Evolutionary conservation across 1,140 invertebrate genomes (phyloP).

Genomic region (Euura saliciscinereae): DNA sequence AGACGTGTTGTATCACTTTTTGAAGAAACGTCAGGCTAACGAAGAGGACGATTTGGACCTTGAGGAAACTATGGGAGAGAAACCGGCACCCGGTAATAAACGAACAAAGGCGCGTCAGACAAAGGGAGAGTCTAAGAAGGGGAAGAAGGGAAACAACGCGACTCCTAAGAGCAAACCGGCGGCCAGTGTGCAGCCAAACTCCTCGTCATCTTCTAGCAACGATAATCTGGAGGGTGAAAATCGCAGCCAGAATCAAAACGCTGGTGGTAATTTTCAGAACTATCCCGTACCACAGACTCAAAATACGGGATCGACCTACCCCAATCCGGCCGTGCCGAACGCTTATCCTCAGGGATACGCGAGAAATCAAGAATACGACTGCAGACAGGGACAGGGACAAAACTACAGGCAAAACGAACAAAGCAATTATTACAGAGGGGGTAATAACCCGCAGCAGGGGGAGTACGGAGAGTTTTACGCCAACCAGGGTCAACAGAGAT

Average conservation of each 20-base stretch:
- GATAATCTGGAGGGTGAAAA: slow-evolving; percentile 35
- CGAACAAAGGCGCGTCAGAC: slow-evolving; percentile 48
- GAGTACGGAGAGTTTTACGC: slow-evolving; percentile 52
- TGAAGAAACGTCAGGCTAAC: slow-evolving; percentile 80
- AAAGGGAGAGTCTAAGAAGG: slow-evolving; percentile 54
- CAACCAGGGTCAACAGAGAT: slow-evolving; percentile 47
- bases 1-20: slow-evolving; percentile 92
- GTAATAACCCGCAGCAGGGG: slow-evolving; percentile 36
- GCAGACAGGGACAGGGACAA: slow-evolving; percentile 21
- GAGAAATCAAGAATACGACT: neutral
- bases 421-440: slow-evolving; percentile 45
- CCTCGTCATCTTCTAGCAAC: slow-evolving; percentile 42
- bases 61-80: slow-evolving; percentile 67
- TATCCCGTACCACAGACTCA: slow-evolving; percentile 33
- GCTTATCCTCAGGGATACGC: slow-evolving; percentile 13
- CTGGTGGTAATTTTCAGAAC: slow-evolving; percentile 31
- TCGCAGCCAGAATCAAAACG: slow-evolving; percentile 25
- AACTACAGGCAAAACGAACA: slow-evolving; percentile 49
- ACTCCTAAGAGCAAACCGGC: slow-evolving; percentile 65
- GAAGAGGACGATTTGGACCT: slow-evolving; percentile 91
- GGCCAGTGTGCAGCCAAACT: slow-evolving; percentile 71
- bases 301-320: slow-evolving; percentile 33
- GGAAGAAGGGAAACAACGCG: slow-evolving; percentile 45
- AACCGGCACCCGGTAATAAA: slow-evolving; percentile 45
- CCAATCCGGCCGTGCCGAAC: slow-evolving; percentile 14